Evolutionary conservation across 2,888 invertebrate genomes (phyloP), one percentile per base, ranked within the genome.

Genomic region (Xylophagus ater): DNA sequence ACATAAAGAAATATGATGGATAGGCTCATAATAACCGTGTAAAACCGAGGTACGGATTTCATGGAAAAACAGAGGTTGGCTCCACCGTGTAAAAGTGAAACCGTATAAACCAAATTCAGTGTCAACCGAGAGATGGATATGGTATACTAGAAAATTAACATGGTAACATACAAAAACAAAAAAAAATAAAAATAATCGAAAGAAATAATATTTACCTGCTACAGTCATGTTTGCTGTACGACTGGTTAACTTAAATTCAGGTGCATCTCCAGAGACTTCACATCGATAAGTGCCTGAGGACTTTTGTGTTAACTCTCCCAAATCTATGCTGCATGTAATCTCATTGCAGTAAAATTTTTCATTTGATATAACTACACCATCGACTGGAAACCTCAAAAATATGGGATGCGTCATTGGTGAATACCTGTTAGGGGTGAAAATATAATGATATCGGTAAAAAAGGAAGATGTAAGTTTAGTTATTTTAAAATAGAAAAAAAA

Each of bases 201-300:
- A n/a, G n/a, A n/a, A n/a, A n/a, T n/a, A n/a, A 26, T 29, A 52
- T 66, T 67, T 57, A 73, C 74, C 72, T 50, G 71, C 69, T 21
- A 74, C 68, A n/a, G 69, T 71, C 58, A 74, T 68, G 51, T 72
- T 71, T 46, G 68, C 66, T 15, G 68, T 66, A 45, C 67, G 65
- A 25, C 70, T 67, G 10, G 68, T 69, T 40, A 73, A 58, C 47
- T 70, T 62, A 49, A 74, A 74, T 39, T 71, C 67, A 2, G 73
- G 74, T 5, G 70, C 71, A 56, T 75, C 73, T 37, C 71, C 70
- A 43, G 74, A 74, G 30, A 75, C 70, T 55, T 75, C 75, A 53
- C 74, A 76, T 41, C 70, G 60, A 53, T 74, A 76, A 29, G 68
- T 66, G 24, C 75, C 75, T 36, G 59, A 53, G 36, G 62, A 58